Evolutionary conservation across 2,888 invertebrate genomes (phyloP).

Genomic region (Hirtodrosophila alboralis): DNA sequence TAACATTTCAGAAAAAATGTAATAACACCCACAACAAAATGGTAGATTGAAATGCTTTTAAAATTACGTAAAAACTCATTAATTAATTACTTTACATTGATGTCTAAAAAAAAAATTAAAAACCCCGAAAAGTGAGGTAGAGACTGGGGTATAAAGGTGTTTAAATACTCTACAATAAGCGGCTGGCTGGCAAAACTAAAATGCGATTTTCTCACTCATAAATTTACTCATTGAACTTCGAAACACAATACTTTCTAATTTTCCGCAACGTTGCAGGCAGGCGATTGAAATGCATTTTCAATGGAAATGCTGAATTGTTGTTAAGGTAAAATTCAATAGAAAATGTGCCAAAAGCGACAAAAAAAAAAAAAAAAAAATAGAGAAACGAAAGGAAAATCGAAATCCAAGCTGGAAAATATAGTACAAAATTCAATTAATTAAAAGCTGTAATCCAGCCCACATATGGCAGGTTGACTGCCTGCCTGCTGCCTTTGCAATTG

Average conservation of each 20-base stretch:
- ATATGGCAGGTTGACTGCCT: too few species aligned
- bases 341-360: slow-evolving; percentile 25
- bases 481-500: slow-evolving; percentile 38
- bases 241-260: slow-evolving; percentile 76
- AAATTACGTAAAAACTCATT: too few species aligned
- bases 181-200: slow-evolving; percentile 27
- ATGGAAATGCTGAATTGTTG: slow-evolving; percentile 21
- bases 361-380: slow-evolving; percentile 16
- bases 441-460: slow-evolving; percentile 50
- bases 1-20: too few species aligned
- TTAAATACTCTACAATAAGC: slow-evolving; percentile 4
- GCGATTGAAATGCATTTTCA: slow-evolving; percentile 49
- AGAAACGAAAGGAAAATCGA: slow-evolving; percentile 20
- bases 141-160: not conserved
- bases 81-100: slow-evolving; percentile 39
- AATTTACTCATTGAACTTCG: slow-evolving; percentile 58
- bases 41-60: too few species aligned
- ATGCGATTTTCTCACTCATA: slow-evolving; percentile 59
- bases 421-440: slow-evolving; percentile 75
- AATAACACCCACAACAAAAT: not conserved
- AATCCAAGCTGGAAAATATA: slow-evolving; percentile 45
- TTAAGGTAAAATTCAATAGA: slow-evolving; percentile 41
- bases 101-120: not conserved
- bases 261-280: slow-evolving; percentile 64
- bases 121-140: not conserved